Evolutionary conservation across 92 coral and sea anemone species (phyloP), one percentile per base, ranked within the genome.

Genomic region (Meandrina meandrites): DNA sequence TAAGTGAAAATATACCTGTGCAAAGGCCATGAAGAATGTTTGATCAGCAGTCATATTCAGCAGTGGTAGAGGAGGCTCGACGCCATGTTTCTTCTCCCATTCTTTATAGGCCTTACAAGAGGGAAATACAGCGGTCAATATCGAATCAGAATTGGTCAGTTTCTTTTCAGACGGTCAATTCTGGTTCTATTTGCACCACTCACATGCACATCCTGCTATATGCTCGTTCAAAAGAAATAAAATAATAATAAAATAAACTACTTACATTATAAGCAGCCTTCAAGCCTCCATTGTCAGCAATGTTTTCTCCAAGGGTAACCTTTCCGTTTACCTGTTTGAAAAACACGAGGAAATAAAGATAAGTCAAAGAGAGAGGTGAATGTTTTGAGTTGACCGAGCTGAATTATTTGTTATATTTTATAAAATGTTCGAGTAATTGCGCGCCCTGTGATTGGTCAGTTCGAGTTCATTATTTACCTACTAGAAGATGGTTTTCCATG

Each of bases 251-350:
- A 48, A 66, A 28, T 57, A 9, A 8, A 24, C 22, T 15, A 73
- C 91, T 82, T 82, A 91, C 98, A 88, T 80, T 68, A 78, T 93
- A 93, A 0, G 98, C 85, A 62, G 98, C 96, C 74, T 94, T 94
- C 45, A 94, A 86, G 31, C 98, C 98, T 31, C 98, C 98, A 68
- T 94, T 94, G 67, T 94, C 98, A 34, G 98, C 98, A 76, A 94
- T 94, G 89, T 94, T 94, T 66, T 94, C 96, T 42, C 98, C 98
- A 16, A 94, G 92, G 37, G 98, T 94, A 70, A 66, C 87, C 76
- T 93, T 94, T 24, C 98, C 98, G 17, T 93, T 94, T 5, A 90
- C 98, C 98, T 94, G 81, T 1, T 16, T 5, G 31, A 85, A 0
- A 78, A 17, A 4, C 53, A 48, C 53, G n/a, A 27, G 42, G 66